Base-by-base conservation (phyloP, 2,113 vertebrate species). In the Nothocercus julius region DNA sequence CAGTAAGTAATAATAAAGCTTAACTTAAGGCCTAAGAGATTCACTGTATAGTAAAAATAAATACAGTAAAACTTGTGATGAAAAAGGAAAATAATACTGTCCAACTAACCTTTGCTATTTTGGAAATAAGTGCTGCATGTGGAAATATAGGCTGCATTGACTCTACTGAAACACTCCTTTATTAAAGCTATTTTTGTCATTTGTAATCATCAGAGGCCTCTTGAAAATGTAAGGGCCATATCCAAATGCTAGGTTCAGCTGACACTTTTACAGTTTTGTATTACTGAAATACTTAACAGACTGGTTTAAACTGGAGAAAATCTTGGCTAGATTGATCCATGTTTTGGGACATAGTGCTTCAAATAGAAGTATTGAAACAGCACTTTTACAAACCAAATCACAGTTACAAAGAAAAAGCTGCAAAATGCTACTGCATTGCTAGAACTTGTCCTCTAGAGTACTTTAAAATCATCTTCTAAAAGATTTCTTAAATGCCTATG, bases 1-100 rank as follows among this genome's bases (percentile, higher is more conserved):
- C 99, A 0, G 99, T 99, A 97, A 99, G 99, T 97, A 66, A 47
- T 36, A 54, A 2, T 59, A 56, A 72, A 79, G 53, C 27, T 72
- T 13, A 21, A 3, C 25, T 85, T 81, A 84, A 85, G 38, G 38
- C 13, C 9, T 38, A 34, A 56, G 22, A 78, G 32, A 8, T 17
- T 51, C 64, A 40, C 10, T 68, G 11, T 3, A 13, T 49, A 61
- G 18, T 61, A 80, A 54, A 75, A 89, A 11, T 28, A 22, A 25
- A 25, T 51, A 7, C 0, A 3, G 36, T n/a, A 67, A 61, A 58
- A 69, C 14, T 36, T 32, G 21, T 70, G 19, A 59, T 81, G 10
- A 72, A 72, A 54, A 67, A 74, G 18, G 11, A 82, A 53, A 14
- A 34, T 12, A 59, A 4, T 73, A 44, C 30, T 64, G 9, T 12